Percentiles rank a stretch among this genome's conserved stretches.
Conservation (phyloP, 2,113 vertebrate species). For the Varanus salvator region DNA sequence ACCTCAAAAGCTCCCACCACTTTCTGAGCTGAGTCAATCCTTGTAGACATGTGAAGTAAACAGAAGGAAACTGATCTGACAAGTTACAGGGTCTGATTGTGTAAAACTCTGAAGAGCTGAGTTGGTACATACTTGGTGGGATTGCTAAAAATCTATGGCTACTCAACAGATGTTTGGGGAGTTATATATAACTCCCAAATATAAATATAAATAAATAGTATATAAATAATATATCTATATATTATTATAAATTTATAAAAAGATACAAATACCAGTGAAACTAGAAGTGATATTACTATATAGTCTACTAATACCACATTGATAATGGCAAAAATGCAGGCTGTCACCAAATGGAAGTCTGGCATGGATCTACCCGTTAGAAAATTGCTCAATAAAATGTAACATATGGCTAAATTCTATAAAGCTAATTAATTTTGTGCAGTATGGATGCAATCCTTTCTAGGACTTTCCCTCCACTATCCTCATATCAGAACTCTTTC, state of each 20-base stretch:
- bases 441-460: not conserved
- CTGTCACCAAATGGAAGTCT: not conserved
- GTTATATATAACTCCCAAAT: not conserved
- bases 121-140: not conserved
- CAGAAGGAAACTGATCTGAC: not conserved
- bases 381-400: not conserved
- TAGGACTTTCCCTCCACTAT: no score
- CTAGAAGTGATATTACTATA: not conserved
- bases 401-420: not conserved
- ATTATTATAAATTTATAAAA: not conserved
- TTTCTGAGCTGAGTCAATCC: not conserved
- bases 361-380: not conserved
- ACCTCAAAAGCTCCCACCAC: not conserved
- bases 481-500: not conserved
- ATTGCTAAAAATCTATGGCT: not conserved
- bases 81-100: not conserved
- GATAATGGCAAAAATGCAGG: not conserved
- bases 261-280: not conserved
- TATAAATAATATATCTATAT: no score
- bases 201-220: no score
- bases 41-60: not conserved
- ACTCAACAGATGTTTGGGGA: not conserved
- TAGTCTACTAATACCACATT: not conserved
- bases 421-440: not conserved
- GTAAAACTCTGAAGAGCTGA: not conserved